Evolutionary conservation across 2,888 invertebrate genomes (phyloP).

Genomic region (Polia nebulosa): DNA sequence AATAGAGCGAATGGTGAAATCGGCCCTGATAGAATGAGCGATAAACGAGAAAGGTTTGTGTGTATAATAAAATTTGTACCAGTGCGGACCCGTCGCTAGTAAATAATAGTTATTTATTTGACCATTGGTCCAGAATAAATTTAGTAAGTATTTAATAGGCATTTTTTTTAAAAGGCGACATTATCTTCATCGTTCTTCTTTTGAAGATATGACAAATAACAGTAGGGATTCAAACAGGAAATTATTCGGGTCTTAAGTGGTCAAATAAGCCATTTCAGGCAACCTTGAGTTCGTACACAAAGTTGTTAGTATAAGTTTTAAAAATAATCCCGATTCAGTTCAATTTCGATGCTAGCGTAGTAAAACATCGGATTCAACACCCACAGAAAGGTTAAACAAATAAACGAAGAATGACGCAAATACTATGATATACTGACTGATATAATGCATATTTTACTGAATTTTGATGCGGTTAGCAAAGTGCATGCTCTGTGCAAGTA

Average conservation of each 20-base stretch:
- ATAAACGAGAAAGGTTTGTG: no score
- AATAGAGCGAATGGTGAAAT: no score
- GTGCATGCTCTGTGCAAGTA: no score
- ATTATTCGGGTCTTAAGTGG: slow-evolving; percentile 3
- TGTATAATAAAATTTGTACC: no score
- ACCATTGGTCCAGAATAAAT: no score
- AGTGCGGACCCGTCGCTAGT: no score
- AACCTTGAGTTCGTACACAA: slow-evolving; percentile 7
- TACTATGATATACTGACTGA: neutral
- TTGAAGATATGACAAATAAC: neutral
- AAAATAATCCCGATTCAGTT: slow-evolving; percentile 28
- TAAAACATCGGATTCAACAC: slow-evolving; percentile 26
- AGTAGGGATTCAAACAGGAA: neutral
- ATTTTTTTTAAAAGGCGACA: no score
- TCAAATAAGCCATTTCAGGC: slow-evolving; percentile 16
- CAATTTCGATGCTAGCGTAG: slow-evolving; percentile 16
- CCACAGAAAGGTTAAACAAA: slow-evolving; percentile 30
- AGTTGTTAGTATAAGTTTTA: slow-evolving; percentile 7
- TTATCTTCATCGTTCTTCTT: no score
- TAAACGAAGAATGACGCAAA: slow-evolving; percentile 24
- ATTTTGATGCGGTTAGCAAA: neutral
- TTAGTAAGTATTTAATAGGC: no score
- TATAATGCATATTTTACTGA: neutral
- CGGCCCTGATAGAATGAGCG: no score
- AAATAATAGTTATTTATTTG: no score